Conservation (phyloP, 2,113 vertebrate species). For the Hypanus sabinus region DNA sequence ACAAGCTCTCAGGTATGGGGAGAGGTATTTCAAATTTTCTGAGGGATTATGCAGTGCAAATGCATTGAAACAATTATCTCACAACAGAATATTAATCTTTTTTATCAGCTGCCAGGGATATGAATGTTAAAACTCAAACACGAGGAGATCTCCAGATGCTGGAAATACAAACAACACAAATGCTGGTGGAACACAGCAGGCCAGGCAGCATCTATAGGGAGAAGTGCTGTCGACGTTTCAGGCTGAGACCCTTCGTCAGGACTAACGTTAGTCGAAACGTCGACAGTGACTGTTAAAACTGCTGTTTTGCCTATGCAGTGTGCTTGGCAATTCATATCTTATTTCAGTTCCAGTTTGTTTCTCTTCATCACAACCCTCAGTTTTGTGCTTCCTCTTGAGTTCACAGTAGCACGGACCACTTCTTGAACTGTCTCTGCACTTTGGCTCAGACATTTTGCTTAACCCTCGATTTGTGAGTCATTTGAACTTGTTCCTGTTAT, state of each 20-base stretch:
- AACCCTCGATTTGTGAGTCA: not conserved
- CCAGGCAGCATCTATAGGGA: no score
- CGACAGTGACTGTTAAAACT: not conserved
- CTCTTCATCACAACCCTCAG: not conserved
- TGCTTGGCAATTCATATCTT: not conserved
- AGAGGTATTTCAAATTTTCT: not conserved
- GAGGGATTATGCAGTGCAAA: not conserved
- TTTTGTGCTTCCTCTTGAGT: not conserved
- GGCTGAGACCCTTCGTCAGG: no score
- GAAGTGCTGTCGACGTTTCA: no score
- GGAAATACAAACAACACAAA: no score
- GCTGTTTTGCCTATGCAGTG: not conserved
- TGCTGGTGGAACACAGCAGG: no score
- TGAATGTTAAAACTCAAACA: not conserved
- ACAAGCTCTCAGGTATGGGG: no score
- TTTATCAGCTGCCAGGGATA: not conserved
- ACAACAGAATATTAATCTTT: not conserved
- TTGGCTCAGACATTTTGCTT: not conserved
- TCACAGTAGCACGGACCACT: not conserved
- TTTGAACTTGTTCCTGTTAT: not conserved
- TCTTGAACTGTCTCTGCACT: not conserved
- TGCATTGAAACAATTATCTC: not conserved
- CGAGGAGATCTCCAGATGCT: no score
- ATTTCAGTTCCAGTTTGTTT: no score
- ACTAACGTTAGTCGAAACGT: no score